Conservation (phyloP, 2,888 invertebrate species). For the Phortica magna region DNA sequence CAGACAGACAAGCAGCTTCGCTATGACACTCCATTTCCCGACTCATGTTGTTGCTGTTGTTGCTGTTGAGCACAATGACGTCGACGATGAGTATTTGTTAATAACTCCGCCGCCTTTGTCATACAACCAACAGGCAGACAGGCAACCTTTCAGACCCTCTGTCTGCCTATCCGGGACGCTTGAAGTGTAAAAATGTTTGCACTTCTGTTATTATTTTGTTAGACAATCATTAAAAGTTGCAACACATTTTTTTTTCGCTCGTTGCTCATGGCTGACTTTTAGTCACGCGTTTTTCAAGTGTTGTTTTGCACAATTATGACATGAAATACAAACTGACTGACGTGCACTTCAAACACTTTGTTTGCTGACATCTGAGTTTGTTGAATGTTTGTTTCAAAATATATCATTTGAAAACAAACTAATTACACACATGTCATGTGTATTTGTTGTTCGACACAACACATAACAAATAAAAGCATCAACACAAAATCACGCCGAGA, state of each 20-base stretch:
- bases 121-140: conserved; percentile 35
- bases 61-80: conserved; percentile 50
- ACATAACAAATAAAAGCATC: too few relatives aligned
- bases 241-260: too few relatives aligned
- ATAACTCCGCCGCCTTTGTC: conserved; percentile 68
- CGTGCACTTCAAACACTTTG: too few relatives aligned
- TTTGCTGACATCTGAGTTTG: too few relatives aligned
- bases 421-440: conserved; percentile 45
- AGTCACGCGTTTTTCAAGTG: too few relatives aligned
- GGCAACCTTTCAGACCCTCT: neutral
- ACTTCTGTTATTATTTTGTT: neutral
- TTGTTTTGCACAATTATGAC: too few relatives aligned
- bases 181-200: neutral
- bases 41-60: conserved; percentile 29
- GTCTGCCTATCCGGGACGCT: neutral
- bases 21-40: conserved; percentile 12
- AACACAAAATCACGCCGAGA: conserved; percentile 8
- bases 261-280: too few relatives aligned
- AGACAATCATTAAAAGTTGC: too few relatives aligned
- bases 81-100: conserved; percentile 39
- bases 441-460: too few relatives aligned
- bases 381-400: neutral
- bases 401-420: conserved; percentile 30
- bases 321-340: too few relatives aligned
- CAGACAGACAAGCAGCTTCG: neutral